Evolutionary conservation across 2,797 vertebrate genomes (phyloP).

Genomic region (Enteromius viviparus): DNA sequence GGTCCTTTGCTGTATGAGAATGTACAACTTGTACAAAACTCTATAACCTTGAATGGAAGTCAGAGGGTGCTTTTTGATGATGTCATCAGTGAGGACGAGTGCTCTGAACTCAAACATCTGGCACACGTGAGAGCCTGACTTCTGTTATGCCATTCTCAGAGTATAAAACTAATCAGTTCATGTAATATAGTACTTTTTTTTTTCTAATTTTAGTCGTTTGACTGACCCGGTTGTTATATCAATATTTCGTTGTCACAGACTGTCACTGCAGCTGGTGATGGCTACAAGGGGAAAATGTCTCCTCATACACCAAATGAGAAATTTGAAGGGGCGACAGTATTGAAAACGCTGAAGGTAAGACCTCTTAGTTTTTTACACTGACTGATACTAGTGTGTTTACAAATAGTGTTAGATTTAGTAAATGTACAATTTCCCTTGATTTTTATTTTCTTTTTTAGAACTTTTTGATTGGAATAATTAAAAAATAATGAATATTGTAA

Average conservation of each 20-base stretch:
- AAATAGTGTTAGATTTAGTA: neutral
- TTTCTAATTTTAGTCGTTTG: neutral
- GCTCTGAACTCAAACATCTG: constrained; percentile 84
- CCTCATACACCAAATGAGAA: constrained; percentile 97
- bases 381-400: neutral
- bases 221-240: neutral
- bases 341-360: constrained; percentile 91
- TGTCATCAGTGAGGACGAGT: constrained; percentile 89
- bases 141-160: neutral
- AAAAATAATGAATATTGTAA: neutral
- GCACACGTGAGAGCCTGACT: constrained; percentile 80
- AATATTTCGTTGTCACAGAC: constrained; percentile 70
- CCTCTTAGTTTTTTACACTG: neutral
- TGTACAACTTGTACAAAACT: constrained; percentile 88
- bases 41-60: constrained; percentile 87
- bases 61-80: constrained; percentile 92
- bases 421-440: neutral
- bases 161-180: neutral
- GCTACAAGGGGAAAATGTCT: constrained; percentile 92
- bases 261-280: constrained; percentile 89
- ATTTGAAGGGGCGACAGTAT: constrained; percentile 95
- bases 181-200: neutral
- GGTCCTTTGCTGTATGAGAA: constrained; percentile 86
- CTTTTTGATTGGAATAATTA: neutral
- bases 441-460: neutral